Evolutionary conservation across 1,140 invertebrate species (phyloP).

Genomic region (Drosophila sturtevanti): DNA sequence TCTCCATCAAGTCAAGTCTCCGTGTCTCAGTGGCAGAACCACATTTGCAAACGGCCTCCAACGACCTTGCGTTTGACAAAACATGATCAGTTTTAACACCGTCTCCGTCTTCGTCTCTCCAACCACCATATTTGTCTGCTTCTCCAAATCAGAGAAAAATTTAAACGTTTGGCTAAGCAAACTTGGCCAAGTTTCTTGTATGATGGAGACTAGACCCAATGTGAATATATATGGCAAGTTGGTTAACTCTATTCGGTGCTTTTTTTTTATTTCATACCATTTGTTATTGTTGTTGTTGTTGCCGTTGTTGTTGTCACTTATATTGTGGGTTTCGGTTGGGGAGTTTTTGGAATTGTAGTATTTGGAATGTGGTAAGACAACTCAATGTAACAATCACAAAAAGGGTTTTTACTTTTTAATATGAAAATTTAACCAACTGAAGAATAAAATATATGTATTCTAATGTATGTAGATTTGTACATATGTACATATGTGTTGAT

Average conservation of each 20-base stretch:
- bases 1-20: slow-evolving; percentile 41
- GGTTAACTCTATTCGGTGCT: slow-evolving; percentile 53
- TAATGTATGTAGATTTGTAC: too few relatives aligned
- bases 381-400: slow-evolving; percentile 6
- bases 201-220: slow-evolving; percentile 44
- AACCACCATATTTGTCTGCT: slow-evolving; percentile 19
- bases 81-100: slow-evolving; percentile 79
- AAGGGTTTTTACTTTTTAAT: neutral
- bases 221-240: slow-evolving; percentile 59
- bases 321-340: slow-evolving; percentile 54
- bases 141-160: slow-evolving; percentile 9
- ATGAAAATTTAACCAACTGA: neutral
- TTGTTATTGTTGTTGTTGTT: neutral
- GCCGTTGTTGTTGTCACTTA: slow-evolving; percentile 52
- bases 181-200: slow-evolving; percentile 53
- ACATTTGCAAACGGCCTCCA: slow-evolving; percentile 82
- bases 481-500: too few relatives aligned
- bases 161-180: slow-evolving; percentile 55
- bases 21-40: slow-evolving; percentile 80
- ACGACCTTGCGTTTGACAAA: slow-evolving; percentile 82
- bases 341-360: slow-evolving; percentile 31
- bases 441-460: neutral
- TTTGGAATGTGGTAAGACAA: slow-evolving; percentile 21
- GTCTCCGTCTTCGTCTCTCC: slow-evolving; percentile 28
- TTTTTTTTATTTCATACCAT: slow-evolving; percentile 10